Conservation (phyloP, 2,113 vertebrate genomes). For the Tragelaphus strepsiceros region DNA sequence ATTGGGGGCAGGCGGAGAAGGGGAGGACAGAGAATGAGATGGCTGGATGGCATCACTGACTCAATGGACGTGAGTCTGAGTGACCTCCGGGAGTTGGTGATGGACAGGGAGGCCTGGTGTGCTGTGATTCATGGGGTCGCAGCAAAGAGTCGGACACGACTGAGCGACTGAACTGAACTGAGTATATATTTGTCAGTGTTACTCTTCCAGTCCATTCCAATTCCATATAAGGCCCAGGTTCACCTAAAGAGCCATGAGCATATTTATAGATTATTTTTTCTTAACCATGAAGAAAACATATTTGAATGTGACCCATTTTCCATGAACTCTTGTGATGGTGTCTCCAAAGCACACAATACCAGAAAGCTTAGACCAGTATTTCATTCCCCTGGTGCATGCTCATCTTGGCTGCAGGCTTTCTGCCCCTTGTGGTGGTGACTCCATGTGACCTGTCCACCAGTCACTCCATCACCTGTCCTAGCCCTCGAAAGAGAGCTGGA, state of each 20-base stretch:
- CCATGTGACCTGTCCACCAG: no score
- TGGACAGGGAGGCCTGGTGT: no score
- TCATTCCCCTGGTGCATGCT: background rate
- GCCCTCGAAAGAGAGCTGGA: background rate
- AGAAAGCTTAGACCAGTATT: background rate
- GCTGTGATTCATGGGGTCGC: no score
- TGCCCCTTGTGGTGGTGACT: background rate
- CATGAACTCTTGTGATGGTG: fast-evolving
- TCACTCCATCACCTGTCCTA: background rate
- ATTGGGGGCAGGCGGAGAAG: no score
- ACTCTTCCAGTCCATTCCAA: background rate
- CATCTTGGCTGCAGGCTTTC: background rate
- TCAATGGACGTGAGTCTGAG: no score
- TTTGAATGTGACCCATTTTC: background rate
- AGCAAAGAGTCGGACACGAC: no score
- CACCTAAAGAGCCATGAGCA: background rate
- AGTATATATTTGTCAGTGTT: background rate
- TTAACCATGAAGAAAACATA: background rate
- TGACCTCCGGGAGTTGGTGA: no score
- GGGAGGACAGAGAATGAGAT: no score
- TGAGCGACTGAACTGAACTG: no score
- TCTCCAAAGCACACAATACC: no score
- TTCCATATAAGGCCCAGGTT: background rate
- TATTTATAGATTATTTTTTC: background rate
- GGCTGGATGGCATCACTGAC: no score